Evolutionary conservation across 2,113 vertebrate genomes (phyloP).

Genomic region (Pyxicephalus adspersus): DNA sequence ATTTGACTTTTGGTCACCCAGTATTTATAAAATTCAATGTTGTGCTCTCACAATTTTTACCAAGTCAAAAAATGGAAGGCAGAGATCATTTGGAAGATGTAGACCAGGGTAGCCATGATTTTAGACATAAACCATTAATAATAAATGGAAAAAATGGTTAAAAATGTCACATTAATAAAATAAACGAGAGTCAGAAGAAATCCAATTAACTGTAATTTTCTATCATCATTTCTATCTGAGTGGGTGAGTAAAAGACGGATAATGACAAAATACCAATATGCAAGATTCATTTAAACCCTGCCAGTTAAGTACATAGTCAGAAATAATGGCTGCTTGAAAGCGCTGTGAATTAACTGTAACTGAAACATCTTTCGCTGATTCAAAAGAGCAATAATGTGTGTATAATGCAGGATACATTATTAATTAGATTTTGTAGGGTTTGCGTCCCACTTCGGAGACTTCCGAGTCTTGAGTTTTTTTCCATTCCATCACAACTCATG

Average conservation of each 20-base stretch:
- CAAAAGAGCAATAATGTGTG: conserved; percentile 35
- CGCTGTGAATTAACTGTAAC: conserved; percentile 32
- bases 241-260: not conserved
- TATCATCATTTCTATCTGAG: not conserved
- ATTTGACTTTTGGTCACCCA: no score
- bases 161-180: no score
- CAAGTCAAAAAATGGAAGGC: not conserved
- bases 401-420: conserved; percentile 29
- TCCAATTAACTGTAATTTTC: not conserved
- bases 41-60: no score
- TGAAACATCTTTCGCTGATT: conserved; percentile 42
- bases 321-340: conserved; percentile 40
- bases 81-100: not conserved
- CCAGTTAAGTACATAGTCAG: conserved; percentile 14
- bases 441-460: conserved; percentile 28
- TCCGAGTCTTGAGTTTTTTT: not conserved
- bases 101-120: no score
- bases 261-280: conserved; percentile 5
- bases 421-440: conserved; percentile 36
- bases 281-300: not conserved
- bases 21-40: no score
- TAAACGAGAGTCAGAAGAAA: not conserved
- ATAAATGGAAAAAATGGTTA: no score
- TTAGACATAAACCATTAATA: no score
- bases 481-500: conserved; percentile 4